A percentile compares a stretch with the other conserved stretches of the same genome.
Conservation (phyloP, 2,113 vertebrate genomes). For the Chaenocephalus aceratus region DNA sequence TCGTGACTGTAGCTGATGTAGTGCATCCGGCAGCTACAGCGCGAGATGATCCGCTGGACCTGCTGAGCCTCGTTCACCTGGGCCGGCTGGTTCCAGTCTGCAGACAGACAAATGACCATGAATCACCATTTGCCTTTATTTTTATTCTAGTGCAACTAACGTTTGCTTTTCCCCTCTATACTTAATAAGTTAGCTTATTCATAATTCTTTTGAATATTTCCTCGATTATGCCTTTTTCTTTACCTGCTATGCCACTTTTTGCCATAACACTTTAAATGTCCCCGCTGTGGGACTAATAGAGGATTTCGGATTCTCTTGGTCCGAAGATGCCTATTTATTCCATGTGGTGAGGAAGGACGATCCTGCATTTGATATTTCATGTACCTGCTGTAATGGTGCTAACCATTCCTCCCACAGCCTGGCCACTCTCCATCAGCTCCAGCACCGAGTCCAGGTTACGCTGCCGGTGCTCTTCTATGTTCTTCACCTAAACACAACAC, state of each 20-base stretch:
- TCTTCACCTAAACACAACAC: slow-evolving; percentile 89
- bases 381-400: slow-evolving; percentile 98
- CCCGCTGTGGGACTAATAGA: background rate
- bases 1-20: slow-evolving; percentile 99
- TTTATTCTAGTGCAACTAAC: too few species aligned
- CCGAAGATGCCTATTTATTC: too few species aligned
- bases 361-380: slow-evolving; percentile 6
- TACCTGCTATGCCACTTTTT: too few species aligned
- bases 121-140: too few species aligned
- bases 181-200: too few species aligned
- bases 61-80: slow-evolving; percentile 95
- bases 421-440: slow-evolving; percentile 98
- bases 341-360: background rate
- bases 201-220: too few species aligned
- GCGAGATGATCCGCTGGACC: slow-evolving; percentile 97
- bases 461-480: slow-evolving; percentile 96
- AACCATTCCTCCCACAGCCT: slow-evolving; percentile 98
- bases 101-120: background rate
- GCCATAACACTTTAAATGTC: too few species aligned
- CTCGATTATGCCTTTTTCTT: too few species aligned
- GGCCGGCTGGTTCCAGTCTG: slow-evolving; percentile 96
- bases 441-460: slow-evolving; percentile 94
- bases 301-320: background rate
- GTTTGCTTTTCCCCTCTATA: too few species aligned
- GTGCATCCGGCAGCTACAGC: slow-evolving; percentile 98